Percentiles rank a stretch among this genome's conserved stretches.
Evolutionary conservation across 1,140 invertebrate species (phyloP).

Genomic region (Cyclina sinensis): DNA sequence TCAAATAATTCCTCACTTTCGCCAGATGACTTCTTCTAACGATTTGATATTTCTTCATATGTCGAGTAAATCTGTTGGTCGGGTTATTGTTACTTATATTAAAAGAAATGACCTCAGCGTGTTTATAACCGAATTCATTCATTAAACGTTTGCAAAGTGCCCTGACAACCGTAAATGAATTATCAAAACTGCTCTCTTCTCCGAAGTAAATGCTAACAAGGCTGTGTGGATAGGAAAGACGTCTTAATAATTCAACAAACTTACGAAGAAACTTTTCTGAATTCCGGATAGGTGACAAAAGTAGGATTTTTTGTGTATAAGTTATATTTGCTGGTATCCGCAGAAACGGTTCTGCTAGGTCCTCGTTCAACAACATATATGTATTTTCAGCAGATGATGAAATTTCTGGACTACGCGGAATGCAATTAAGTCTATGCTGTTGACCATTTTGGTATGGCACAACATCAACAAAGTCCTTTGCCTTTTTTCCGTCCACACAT

Average conservation of each 20-base stretch:
- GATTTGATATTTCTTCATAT: conserved; percentile 66
- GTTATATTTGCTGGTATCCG: conserved; percentile 58
- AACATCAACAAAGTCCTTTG: too few relatives aligned
- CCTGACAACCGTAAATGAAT: conserved; percentile 71
- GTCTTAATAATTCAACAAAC: conserved; percentile 72
- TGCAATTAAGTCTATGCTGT: too few relatives aligned
- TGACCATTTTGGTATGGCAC: too few relatives aligned
- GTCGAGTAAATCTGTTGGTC: conserved; percentile 68
- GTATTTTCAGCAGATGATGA: too few relatives aligned
- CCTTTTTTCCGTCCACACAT: too few relatives aligned
- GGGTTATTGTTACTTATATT: conserved; percentile 69
- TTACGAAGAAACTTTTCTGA: conserved; percentile 67
- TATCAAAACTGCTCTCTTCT: conserved; percentile 81
- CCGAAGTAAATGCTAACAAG: conserved; percentile 81
- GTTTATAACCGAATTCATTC: conserved; percentile 66
- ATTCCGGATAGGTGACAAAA: conserved; percentile 82
- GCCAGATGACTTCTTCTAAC: too few relatives aligned
- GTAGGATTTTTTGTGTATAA: conserved; percentile 72
- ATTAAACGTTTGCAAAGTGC: conserved; percentile 67
- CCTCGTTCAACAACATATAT: too few relatives aligned
- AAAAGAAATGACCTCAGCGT: conserved; percentile 71
- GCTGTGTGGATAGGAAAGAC: conserved; percentile 77
- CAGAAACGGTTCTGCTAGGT: too few relatives aligned
- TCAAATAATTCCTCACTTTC: too few relatives aligned
- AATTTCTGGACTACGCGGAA: too few relatives aligned